Evolutionary conservation across 2,113 vertebrate species (phyloP).

Genomic region (Myanophis thanlyinensis): DNA sequence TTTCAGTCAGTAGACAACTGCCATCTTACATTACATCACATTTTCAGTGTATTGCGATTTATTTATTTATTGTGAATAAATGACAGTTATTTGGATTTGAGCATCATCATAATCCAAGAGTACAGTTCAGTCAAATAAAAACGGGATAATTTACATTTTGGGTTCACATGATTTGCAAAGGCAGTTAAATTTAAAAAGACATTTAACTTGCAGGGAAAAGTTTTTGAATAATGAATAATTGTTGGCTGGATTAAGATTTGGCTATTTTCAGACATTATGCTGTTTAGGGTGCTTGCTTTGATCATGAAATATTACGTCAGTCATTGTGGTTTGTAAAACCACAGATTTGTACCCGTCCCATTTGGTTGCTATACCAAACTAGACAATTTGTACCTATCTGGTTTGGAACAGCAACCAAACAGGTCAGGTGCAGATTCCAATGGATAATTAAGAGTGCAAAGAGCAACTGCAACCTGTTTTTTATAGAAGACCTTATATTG

Average conservation of each 20-base stretch:
- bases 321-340: neutral
- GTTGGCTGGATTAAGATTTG: neutral
- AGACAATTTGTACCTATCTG: neutral
- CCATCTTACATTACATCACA: neutral
- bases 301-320: neutral
- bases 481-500: neutral
- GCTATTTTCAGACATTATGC: neutral
- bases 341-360: neutral
- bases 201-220: no score
- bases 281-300: neutral
- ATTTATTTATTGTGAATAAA: neutral
- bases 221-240: neutral
- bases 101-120: neutral
- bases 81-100: neutral
- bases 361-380: neutral
- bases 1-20: neutral
- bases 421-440: neutral
- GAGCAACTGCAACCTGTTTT: neutral
- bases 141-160: neutral
- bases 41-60: neutral
- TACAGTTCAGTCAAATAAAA: neutral
- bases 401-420: neutral
- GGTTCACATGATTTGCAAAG: neutral
- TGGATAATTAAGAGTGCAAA: neutral
- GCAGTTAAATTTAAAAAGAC: no score